These are phyloP conservation scores for Drosophila setosimentum DNA, from an alignment of 2,888 invertebrate species.

Conservation along the genomic window DNA sequence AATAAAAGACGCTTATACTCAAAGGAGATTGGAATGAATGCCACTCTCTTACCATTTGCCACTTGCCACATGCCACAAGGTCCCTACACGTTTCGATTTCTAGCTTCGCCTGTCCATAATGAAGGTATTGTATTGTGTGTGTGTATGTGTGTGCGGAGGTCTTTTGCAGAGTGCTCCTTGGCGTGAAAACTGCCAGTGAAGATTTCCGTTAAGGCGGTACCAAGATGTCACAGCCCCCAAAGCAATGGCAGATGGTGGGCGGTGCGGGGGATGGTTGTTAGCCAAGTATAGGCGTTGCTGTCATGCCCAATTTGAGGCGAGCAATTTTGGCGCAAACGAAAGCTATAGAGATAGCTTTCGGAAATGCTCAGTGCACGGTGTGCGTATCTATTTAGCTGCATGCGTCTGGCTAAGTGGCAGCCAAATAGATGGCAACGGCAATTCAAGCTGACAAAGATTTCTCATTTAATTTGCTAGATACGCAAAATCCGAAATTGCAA, in stretches of 20 bases:
- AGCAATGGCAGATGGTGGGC: background rate
- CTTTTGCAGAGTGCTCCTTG: conserved; percentile 37
- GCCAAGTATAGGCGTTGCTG: conserved; percentile 27
- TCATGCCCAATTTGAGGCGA: conserved; percentile 60
- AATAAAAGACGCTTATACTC: conserved; percentile 73
- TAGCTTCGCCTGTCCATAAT: conserved; percentile 56
- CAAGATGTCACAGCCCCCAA: conserved; percentile 30
- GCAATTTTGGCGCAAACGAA: conserved; percentile 55
- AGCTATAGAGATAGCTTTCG: conserved; percentile 55
- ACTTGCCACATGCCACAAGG: conserved; percentile 47
- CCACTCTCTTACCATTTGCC: conserved; percentile 29
- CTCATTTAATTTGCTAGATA: conserved; percentile 8
- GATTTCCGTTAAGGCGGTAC: conserved; percentile 61
- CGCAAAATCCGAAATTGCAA: background rate
- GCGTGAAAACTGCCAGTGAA: conserved; percentile 68
- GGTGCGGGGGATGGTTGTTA: background rate
- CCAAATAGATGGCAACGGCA: conserved; percentile 29
- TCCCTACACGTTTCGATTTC: conserved; percentile 57
- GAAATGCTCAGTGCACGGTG: conserved; percentile 29
- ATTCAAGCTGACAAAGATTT: conserved; percentile 41
- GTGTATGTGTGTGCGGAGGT: conserved; percentile 12
- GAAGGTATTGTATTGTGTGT: conserved; percentile 69
- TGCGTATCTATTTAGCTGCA: conserved; percentile 42
- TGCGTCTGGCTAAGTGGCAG: conserved; percentile 37
- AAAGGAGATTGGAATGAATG: conserved; percentile 34